A percentile compares a stretch with the other conserved stretches of the same genome.
phyloP scores from a whole-genome alignment of 1,140 invertebrate species.

The Caerostris darwini region DNA sequence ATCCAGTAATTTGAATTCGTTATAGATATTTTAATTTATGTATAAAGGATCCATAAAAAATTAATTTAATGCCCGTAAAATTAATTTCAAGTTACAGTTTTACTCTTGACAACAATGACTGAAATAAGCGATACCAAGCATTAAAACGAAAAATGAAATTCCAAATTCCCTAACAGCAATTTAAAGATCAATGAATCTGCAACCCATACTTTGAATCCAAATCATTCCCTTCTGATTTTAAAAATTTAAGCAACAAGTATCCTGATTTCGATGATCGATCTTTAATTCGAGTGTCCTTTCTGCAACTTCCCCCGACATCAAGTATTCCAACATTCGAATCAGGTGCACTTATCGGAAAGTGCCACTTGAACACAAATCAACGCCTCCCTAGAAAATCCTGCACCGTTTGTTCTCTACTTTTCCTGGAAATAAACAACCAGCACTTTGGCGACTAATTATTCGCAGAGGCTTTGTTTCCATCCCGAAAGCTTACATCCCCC shows the following conservation, averaged over 20 bases:
- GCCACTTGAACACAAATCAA: background rate
- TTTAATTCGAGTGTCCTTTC: background rate
- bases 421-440: background rate
- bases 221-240: too few relatives aligned
- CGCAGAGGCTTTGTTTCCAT: background rate
- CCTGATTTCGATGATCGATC: background rate
- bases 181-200: too few relatives aligned
- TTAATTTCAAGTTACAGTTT: too few relatives aligned
- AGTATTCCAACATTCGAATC: background rate
- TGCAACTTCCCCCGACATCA: background rate
- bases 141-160: too few relatives aligned
- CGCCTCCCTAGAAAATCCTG: background rate
- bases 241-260: background rate
- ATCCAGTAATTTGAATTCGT: too few relatives aligned
- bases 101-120: too few relatives aligned
- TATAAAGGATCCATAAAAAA: too few relatives aligned
- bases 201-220: too few relatives aligned
- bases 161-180: too few relatives aligned
- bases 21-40: too few relatives aligned
- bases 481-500: background rate
- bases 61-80: too few relatives aligned
- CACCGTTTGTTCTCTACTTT: background rate
- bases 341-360: background rate
- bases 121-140: too few relatives aligned
- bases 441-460: constrained; percentile 10